Percentiles rank a stretch among this genome's conserved stretches.
phyloP scores from a whole-genome alignment of 2,797 vertebrate genomes.

The Pogoniulus pusillus region DNA sequence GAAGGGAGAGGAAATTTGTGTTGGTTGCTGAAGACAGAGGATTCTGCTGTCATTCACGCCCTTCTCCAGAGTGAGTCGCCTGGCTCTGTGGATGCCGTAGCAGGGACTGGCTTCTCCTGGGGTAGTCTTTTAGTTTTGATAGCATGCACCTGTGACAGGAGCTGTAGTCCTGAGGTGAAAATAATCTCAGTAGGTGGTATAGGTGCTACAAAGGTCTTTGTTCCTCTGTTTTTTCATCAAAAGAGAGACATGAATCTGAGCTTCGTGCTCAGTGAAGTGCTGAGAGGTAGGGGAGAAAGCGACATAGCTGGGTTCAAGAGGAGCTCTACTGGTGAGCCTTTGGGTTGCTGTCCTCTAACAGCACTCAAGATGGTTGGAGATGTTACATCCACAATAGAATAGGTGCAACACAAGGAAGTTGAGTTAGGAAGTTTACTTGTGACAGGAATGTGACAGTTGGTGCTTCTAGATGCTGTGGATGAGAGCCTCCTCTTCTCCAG shows the following conservation, averaged over 20 bases:
- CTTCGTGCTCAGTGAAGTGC: not conserved
- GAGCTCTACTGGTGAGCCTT: not conserved
- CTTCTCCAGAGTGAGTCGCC: not conserved
- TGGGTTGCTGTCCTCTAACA: not conserved
- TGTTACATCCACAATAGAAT: not conserved
- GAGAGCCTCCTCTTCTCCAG: too few relatives aligned
- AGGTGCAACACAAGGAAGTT: not conserved
- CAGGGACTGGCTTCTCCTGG: not conserved
- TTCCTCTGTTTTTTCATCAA: not conserved
- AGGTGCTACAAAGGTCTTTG: not conserved
- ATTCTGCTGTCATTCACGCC: not conserved
- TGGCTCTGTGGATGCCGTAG: not conserved
- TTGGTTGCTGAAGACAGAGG: not conserved
- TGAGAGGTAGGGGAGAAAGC: not conserved
- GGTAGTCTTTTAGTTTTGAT: not conserved
- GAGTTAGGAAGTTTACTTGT: too few relatives aligned
- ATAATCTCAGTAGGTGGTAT: not conserved
- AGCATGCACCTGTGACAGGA: not conserved
- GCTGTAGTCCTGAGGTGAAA: not conserved
- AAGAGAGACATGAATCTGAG: not conserved
- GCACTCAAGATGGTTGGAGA: not conserved
- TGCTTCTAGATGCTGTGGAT: not conserved
- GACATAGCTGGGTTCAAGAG: not conserved
- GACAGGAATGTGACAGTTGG: not conserved
- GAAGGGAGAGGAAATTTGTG: not conserved